Percentiles rank a stretch among this genome's conserved stretches.
phyloP scores from a whole-genome alignment of 2,797 vertebrate genomes.

The Mormyrops boulengeri region DNA sequence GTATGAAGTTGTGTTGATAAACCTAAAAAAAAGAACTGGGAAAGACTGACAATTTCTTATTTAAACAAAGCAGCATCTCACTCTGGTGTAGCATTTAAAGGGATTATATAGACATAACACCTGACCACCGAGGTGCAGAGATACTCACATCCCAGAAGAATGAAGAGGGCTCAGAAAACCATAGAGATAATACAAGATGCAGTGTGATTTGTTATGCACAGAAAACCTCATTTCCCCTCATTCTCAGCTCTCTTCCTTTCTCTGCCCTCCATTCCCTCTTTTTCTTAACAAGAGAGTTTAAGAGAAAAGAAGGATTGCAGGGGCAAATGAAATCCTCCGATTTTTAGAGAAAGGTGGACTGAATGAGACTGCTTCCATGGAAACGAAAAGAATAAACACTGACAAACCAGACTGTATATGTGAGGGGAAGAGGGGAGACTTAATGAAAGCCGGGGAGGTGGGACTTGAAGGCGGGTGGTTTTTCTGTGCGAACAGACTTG shows the following conservation, averaged over 20 bases:
- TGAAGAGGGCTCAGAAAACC: constrained; percentile 1
- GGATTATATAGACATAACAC: constrained; percentile 12
- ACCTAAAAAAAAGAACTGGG: background rate
- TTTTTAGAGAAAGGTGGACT: constrained; percentile 10
- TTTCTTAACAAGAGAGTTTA: constrained; percentile 12
- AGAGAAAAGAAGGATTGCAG: constrained; percentile 2
- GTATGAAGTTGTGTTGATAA: background rate
- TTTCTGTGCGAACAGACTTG: constrained; percentile 8
- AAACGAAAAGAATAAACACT: background rate
- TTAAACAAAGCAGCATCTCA: background rate
- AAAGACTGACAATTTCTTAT: background rate
- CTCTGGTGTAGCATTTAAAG: background rate
- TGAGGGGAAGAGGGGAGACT: background rate
- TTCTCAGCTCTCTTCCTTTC: background rate
- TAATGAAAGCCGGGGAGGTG: background rate
- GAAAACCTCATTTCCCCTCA: background rate
- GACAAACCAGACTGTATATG: background rate
- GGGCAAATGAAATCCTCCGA: background rate
- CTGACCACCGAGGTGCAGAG: background rate
- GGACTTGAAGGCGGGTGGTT: background rate
- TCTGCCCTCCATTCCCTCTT: background rate
- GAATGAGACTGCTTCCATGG: constrained; percentile 11
- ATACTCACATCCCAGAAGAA: background rate
- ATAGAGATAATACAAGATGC: constrained; percentile 4
- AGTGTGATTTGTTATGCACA: constrained; percentile 15